Base-by-base conservation (phyloP, 2,113 vertebrate species). In the Thamnophis sirtalis region DNA sequence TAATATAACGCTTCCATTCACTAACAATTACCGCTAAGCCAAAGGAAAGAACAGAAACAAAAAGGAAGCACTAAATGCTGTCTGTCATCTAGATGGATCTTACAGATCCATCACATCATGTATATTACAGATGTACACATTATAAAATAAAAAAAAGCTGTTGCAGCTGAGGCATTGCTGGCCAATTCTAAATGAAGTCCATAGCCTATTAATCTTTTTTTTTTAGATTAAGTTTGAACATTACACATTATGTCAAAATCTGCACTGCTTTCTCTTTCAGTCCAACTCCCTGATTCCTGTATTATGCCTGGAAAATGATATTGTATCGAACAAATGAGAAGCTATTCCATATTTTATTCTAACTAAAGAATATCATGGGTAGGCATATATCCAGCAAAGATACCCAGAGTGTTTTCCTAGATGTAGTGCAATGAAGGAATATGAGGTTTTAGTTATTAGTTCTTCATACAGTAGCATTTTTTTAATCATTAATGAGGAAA, bases 171-270 rank as follows among this genome's bases (percentile, higher is more conserved):
- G 96, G 96, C 96, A 96, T 63, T 95, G 94, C 96, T 93, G 38
- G 96, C 92, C 95, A 97, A 96, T 96, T 97, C 97, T 96, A 98
- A 98, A 98, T 98, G 96, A 98, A 98, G 98, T 98, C 98, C 98
- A 98, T 97, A 98, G 97, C 95, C 97, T 97, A 96, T 97, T 98
- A 98, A 98, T 97, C 96, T 55, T 55, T 15, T n/a, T 11, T 26
- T 98, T 98, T 98, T 97, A 96, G 96, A 96, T 97, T 96, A 96
- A 97, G 96, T 97, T 95, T 95, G 96, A 96, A 96, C 95, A 95
- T 94, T 91, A 96, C 92, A 94, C 96, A 96, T 97, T 94, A 96
- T 53, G 95, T 96, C 97, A 95, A 97, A 97, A 96, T 97, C 94
- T 89, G 68, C 93, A 95, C 92, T 11, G 51, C 80, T 90, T 94